These are phyloP conservation scores for Acleris laterana DNA, from an alignment of 2,888 invertebrate species.

Conservation along the genomic window DNA sequence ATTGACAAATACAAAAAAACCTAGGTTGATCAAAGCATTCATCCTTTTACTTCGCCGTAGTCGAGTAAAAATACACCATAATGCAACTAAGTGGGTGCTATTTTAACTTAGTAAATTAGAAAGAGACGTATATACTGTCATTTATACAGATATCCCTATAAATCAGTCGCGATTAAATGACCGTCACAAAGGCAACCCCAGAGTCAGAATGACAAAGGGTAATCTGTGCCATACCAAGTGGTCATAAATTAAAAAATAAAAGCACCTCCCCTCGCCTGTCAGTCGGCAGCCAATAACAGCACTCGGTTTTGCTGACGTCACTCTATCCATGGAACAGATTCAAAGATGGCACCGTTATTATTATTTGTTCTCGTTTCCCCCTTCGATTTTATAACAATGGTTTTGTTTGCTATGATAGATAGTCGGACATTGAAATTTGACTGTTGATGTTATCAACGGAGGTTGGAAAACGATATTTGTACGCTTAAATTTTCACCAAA, in stretches of 20 bases:
- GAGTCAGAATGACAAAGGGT: conserved; percentile 79
- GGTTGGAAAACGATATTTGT: too few relatives aligned
- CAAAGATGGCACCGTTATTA: conserved; percentile 73
- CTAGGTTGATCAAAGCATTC: too few relatives aligned
- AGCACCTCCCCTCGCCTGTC: conserved; percentile 54
- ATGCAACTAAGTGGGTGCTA: not conserved
- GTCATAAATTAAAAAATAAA: conserved; percentile 68
- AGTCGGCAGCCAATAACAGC: conserved; percentile 58
- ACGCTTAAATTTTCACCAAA: too few relatives aligned
- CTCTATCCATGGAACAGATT: conserved; percentile 59
- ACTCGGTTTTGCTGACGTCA: conserved; percentile 51
- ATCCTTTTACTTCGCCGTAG: too few relatives aligned
- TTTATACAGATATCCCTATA: not conserved
- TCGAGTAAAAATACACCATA: too few relatives aligned
- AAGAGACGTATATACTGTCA: conserved; percentile 1
- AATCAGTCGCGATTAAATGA: conserved; percentile 66
- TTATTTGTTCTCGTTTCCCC: conserved; percentile 37
- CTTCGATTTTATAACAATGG: conserved; percentile 25
- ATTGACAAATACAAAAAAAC: too few relatives aligned
- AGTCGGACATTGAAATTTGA: conserved; percentile 3
- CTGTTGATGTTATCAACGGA: conserved; percentile 3
- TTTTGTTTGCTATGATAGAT: conserved; percentile 31
- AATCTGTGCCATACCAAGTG: conserved; percentile 82
- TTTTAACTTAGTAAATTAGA: not conserved
- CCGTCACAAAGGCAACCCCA: conserved; percentile 76